Conservation (phyloP, 2,888 invertebrate species). For the Chrysodeixis includens region DNA sequence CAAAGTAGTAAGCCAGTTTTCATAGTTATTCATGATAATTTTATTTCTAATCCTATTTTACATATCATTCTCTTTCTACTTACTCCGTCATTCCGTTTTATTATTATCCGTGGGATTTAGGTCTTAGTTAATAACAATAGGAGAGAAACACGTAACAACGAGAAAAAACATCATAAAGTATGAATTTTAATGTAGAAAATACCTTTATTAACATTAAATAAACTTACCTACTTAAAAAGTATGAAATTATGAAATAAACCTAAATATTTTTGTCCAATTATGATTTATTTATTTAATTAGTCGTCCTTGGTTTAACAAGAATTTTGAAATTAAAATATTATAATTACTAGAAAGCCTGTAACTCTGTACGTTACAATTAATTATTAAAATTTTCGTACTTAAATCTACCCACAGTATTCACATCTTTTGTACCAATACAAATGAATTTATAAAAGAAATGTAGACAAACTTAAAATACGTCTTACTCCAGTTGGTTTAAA, state of each 20-base stretch:
- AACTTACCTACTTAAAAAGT: neutral
- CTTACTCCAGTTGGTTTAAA: conserved; percentile 9
- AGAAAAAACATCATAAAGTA: neutral
- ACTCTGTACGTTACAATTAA: no score
- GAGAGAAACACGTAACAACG: neutral
- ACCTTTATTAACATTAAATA: neutral
- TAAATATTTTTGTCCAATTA: neutral
- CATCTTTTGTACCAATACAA: no score
- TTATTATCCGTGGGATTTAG: neutral
- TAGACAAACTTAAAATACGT: neutral
- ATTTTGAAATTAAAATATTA: neutral
- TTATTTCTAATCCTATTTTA: no score
- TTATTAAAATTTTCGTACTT: no score
- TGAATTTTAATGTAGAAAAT: neutral
- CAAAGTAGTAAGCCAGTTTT: no score
- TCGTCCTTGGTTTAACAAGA: neutral
- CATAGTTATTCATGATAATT: no score
- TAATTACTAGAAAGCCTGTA: neutral
- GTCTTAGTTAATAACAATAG: neutral
- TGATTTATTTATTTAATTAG: neutral
- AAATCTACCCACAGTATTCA: no score
- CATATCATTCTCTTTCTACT: neutral
- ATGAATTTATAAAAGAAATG: neutral
- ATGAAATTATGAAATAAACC: neutral
- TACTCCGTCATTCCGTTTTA: neutral